A percentile compares a stretch with the other conserved stretches of the same genome.
These are phyloP conservation scores for Eledone cirrhosa DNA, from an alignment of 2,888 invertebrate species.

Conservation along the genomic window DNA sequence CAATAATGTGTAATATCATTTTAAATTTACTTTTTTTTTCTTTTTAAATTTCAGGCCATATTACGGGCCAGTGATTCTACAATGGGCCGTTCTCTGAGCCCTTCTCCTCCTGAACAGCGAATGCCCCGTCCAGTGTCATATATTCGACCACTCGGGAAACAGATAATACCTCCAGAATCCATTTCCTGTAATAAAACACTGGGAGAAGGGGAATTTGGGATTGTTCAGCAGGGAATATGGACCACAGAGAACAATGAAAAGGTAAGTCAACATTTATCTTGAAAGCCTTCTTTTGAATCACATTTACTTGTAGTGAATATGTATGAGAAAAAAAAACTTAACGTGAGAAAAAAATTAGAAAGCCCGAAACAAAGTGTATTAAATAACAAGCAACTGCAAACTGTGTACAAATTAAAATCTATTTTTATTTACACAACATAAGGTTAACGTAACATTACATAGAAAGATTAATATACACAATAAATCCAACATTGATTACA, in stretches of 20 bases:
- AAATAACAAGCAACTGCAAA: no score
- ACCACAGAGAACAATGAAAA: conserved; percentile 88
- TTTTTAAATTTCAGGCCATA: conserved; percentile 46
- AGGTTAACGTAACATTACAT: no score
- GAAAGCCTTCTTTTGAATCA: no score
- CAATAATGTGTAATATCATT: not conserved
- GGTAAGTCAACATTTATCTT: conserved; percentile 68
- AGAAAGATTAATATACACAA: no score
- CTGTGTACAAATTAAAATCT: no score
- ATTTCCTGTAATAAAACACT: conserved; percentile 93
- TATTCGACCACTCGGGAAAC: conserved; percentile 54
- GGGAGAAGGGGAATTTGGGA: conserved; percentile 97
- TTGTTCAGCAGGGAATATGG: conserved; percentile 98
- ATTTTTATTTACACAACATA: no score
- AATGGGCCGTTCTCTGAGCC: conserved; percentile 45
- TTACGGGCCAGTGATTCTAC: conserved; percentile 38
- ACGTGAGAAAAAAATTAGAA: no score
- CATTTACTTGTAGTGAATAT: no score
- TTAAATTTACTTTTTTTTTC: not conserved
- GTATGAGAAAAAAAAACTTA: no score
- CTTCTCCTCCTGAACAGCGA: conserved; percentile 53
- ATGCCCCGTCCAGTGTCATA: conserved; percentile 48
- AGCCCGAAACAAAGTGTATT: no score
- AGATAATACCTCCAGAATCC: conserved; percentile 88
- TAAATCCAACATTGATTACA: no score